Base-by-base conservation (phyloP, 2,888 invertebrate genomes). In the Mythimna ferrago region DNA sequence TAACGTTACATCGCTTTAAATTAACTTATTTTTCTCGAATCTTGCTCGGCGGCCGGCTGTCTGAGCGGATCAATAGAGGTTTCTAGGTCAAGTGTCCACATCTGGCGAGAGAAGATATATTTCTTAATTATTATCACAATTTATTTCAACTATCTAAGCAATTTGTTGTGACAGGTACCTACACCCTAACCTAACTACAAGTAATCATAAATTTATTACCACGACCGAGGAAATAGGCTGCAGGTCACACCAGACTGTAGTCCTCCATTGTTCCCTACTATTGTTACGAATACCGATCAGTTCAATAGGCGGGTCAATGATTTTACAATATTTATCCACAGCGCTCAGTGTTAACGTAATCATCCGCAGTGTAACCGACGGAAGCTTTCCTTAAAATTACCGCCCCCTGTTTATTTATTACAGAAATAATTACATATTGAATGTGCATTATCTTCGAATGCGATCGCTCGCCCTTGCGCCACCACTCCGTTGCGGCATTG, bases 241-340 rank as follows among this genome's bases (percentile, higher is more conserved):
- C 78, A 79, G 81, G 71, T 76, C 74, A 78, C 76, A 73, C 56
- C 78, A 82, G 73, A 85, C 81, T 83, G 72, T 75, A 77, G 80
- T 77, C 75, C 69, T 83, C 89, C 86, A 92, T 93, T 93, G 92
- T 92, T 90, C 83, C 88, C 81, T 84, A 75, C 76, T 86, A 86
- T 92, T 91, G 88, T 88, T 89, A 88, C 87, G 88, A 78, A 86
- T 87, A 87, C 65, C 82, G 82, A 81, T 77, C 82, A 80, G 87
- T 87, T 87, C 86, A 82, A 66, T 65, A 79, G 83, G 76, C 86
- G 75, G 85, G 87, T 88, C 86, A 88, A 84, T 76, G 88, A 77
- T 91, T 89, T 90, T 86, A 89, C 87, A 91, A 91, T 94, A 91
- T 93, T 92, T 91, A 92, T 87, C 86, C 88, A 90, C 87, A 88